Evolutionary conservation across 2,113 vertebrate genomes (phyloP), one percentile per base, ranked within the genome.

Genomic region (Elachura formosa): DNA sequence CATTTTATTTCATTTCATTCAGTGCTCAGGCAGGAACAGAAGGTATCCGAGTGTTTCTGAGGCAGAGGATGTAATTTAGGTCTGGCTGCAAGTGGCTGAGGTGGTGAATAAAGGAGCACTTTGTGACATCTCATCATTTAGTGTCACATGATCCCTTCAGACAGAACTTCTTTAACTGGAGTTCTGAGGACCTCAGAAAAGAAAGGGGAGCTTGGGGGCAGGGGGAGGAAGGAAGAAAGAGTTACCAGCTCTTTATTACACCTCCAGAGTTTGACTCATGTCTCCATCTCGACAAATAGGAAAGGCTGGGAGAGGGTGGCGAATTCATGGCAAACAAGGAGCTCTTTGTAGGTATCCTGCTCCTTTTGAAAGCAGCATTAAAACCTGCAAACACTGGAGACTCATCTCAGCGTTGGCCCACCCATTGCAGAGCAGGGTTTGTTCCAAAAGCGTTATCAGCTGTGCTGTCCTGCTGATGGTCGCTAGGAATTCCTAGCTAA

Each of bases 211-310:
- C 12, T 23, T 14, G 26, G 6, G 16, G 23, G 4, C 0, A 0
- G 2, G 10, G 40, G 21, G 24, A 56, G 33, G 56, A 80, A 84
- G 71, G 31, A 78, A 92, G 62, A 67, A 82, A 84, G 48, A 62
- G 21, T 51, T 91, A 11, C 19, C 6, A 46, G 56, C 45, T 87
- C 52, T 54, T 89, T 66, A 71, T 66, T 87, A 67, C 61, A 75
- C 31, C 52, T 89, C 76, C 73, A 87, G 51, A 89, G 19, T 67
- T 84, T 71, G 46, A 92, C 87, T 93, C 52, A 75, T 84, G 55
- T 62, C 51, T 46, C 2, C 17, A 41, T 88, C 86, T 64, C 38
- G 72, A 18, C 66, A 69, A 81, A 76, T 45, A 33, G 9, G 66
- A 24, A 63, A 40, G 31, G 8, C 40, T 86, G 46, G 31, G 31